Percentiles rank a stretch among this genome's conserved stretches.
These are phyloP conservation scores for Synergus japonicus DNA, from an alignment of 2,888 invertebrate species.

Conservation along the genomic window DNA sequence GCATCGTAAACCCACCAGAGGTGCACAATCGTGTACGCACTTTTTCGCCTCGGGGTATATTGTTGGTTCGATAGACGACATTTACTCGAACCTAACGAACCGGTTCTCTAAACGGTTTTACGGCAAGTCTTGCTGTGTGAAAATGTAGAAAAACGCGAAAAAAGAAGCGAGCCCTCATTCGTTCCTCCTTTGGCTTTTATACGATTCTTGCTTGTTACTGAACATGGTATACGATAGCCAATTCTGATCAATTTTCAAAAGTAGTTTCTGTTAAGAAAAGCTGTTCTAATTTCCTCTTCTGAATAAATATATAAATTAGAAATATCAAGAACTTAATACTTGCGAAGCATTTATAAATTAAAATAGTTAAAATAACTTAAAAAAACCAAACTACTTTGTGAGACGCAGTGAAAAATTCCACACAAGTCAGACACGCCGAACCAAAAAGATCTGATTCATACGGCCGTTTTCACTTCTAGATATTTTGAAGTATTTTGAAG, in stretches of 20 bases:
- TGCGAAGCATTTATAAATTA: too few species aligned
- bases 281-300: background rate
- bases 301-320: background rate
- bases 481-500: too few species aligned
- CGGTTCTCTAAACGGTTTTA: conserved; percentile 36
- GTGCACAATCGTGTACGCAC: conserved; percentile 19
- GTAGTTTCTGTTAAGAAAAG: background rate
- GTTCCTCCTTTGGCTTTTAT: conserved; percentile 14
- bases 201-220: background rate
- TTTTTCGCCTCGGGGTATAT: conserved; percentile 17
- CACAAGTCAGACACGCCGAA: background rate
- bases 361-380: too few species aligned
- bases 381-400: background rate
- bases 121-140: background rate
- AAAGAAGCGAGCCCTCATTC: background rate
- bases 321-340: too few species aligned
- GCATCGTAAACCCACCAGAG: background rate
- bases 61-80: conserved; percentile 28
- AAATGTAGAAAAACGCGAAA: conserved; percentile 6
- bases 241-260: background rate
- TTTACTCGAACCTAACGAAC: conserved; percentile 31
- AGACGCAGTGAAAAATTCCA: background rate
- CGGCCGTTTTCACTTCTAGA: background rate
- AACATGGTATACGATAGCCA: background rate
- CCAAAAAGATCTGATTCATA: background rate